Conservation (phyloP, 2,888 invertebrate genomes). For the Amiota communis region DNA sequence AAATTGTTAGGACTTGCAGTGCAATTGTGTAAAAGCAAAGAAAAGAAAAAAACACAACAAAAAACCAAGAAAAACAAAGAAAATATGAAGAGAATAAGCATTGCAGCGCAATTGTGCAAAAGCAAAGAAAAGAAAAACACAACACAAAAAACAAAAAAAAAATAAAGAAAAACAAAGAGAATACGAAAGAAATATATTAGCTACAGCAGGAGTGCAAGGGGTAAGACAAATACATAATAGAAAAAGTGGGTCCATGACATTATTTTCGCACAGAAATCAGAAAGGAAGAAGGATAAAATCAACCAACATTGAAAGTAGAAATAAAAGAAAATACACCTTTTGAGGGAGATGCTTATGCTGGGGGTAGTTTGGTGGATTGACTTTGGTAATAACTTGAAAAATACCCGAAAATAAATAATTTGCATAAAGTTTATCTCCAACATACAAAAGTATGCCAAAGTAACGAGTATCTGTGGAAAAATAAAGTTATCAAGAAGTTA, state of each 20-base stretch:
- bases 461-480: not conserved
- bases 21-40: conserved; percentile 7
- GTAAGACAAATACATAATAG: conserved; percentile 11
- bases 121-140: conserved; percentile 15
- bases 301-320: not conserved
- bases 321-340: not conserved
- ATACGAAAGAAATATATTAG: not conserved
- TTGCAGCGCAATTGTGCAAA: conserved; percentile 6
- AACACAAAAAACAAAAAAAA: not conserved
- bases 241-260: conserved; percentile 16
- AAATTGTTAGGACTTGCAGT: not conserved
- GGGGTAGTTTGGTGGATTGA: not conserved
- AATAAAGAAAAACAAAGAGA: conserved; percentile 5
- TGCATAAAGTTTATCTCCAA: conserved; percentile 35
- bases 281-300: not conserved
- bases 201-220: not conserved
- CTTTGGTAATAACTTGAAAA: conserved; percentile 12
- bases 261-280: conserved; percentile 18
- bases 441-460: not conserved
- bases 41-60: not conserved
- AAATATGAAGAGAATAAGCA: not conserved
- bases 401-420: conserved; percentile 37
- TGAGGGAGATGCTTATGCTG: not conserved
- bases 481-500: not conserved
- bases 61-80: conserved; percentile 7